These are phyloP conservation scores for Dasyprocta punctata DNA, from an alignment of 2,113 vertebrate species.

Conservation along the genomic window DNA sequence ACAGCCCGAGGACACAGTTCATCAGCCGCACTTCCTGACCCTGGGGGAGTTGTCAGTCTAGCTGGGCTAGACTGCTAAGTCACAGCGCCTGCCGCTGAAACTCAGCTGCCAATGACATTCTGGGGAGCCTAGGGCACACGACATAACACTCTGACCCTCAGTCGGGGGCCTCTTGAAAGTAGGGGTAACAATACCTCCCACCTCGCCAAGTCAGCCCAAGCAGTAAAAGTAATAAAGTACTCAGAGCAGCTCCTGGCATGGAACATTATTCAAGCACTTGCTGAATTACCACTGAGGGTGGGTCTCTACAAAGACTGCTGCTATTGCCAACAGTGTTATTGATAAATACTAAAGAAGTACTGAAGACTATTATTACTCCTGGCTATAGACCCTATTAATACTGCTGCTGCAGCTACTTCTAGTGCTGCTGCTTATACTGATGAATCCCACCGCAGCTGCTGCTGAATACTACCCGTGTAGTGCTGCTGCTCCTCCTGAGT, in stretches of 20 bases:
- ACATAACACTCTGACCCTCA: fast-evolving
- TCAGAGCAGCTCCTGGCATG: background rate
- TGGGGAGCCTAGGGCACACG: background rate
- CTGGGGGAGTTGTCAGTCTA: fast-evolving
- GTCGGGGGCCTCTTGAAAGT: background rate
- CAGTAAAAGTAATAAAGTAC: background rate
- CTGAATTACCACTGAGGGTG: background rate
- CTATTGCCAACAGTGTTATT: background rate
- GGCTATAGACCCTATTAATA: background rate
- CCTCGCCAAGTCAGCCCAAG: background rate
- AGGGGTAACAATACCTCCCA: background rate
- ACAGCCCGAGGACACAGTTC: background rate
- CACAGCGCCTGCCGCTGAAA: background rate
- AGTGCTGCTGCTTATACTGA: background rate
- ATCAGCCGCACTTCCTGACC: background rate
- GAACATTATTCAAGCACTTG: background rate
- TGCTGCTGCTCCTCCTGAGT: background rate
- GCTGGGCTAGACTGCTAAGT: background rate
- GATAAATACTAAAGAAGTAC: background rate
- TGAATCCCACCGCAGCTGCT: background rate
- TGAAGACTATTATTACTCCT: background rate
- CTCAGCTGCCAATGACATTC: background rate
- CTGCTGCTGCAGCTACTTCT: background rate
- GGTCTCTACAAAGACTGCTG: background rate
- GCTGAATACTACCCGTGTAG: background rate